phyloP scores from a whole-genome alignment of 2,797 vertebrate genomes.

The Halcyon badia region DNA sequence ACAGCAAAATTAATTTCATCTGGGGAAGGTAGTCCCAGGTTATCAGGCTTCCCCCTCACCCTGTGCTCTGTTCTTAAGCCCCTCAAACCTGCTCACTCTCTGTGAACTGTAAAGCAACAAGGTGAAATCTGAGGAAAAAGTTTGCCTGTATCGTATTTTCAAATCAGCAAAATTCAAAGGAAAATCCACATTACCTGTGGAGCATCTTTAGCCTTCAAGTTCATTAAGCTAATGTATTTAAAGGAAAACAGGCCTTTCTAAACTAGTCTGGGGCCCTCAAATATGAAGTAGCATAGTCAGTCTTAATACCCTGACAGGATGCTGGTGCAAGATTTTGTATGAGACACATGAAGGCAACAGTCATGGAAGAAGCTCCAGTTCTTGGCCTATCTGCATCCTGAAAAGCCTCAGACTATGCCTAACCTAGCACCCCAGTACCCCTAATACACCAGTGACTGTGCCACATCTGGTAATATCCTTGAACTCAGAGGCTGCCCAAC shows the following conservation, averaged over 20 bases:
- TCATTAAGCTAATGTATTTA: not conserved
- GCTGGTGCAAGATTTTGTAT: not conserved
- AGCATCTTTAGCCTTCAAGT: not conserved
- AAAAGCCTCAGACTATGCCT: not conserved
- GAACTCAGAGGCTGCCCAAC: not conserved
- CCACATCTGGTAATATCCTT: not conserved
- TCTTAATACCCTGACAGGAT: not conserved
- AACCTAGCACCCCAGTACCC: too few species aligned
- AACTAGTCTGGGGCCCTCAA: not conserved
- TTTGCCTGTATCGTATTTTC: constrained; percentile 7
- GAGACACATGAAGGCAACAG: not conserved
- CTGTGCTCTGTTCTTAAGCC: not conserved
- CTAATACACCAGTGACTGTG: too few species aligned
- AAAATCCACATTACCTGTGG: not conserved
- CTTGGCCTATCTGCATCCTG: not conserved
- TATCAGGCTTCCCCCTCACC: not conserved
- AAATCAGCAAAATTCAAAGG: constrained; percentile 7
- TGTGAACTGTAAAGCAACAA: not conserved
- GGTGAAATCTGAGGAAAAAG: not conserved
- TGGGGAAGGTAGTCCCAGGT: not conserved
- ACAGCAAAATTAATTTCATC: constrained; percentile 60
- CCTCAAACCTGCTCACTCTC: not conserved
- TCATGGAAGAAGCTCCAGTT: not conserved
- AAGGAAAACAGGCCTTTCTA: not conserved
- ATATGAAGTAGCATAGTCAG: not conserved